A percentile compares a stretch with the other conserved stretches of the same genome.
These are phyloP conservation scores for Leptestheria dahalacensis DNA, from an alignment of 1,140 invertebrate genomes.

Conservation along the genomic window DNA sequence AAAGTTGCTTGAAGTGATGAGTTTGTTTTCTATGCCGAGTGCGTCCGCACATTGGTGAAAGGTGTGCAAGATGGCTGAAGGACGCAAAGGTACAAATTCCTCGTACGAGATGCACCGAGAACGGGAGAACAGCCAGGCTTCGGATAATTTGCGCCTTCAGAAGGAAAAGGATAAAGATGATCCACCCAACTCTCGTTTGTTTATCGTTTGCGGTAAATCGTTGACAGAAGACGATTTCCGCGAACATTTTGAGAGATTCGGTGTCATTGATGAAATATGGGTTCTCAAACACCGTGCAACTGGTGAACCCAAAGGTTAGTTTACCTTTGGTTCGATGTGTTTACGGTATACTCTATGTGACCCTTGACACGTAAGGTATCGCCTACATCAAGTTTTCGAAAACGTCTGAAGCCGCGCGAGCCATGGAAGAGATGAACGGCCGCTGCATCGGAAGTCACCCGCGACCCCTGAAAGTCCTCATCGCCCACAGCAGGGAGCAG, in stretches of 20 bases:
- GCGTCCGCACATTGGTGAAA: too few species aligned
- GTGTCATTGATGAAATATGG: conserved; percentile 73
- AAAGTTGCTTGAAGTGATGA: too few species aligned
- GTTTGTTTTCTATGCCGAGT: too few species aligned
- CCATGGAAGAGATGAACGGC: conserved; percentile 73
- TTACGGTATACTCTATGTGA: background rate
- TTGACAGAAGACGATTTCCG: conserved; percentile 63
- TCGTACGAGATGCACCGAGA: conserved; percentile 5
- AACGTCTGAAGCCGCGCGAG: conserved; percentile 66
- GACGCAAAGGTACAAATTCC: background rate
- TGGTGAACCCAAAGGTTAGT: conserved; percentile 66
- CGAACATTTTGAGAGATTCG: conserved; percentile 61
- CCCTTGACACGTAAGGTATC: conserved; percentile 39
- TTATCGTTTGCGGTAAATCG: conserved; percentile 71
- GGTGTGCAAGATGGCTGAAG: conserved; percentile 7
- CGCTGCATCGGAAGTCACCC: conserved; percentile 52
- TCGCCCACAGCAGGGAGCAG: conserved; percentile 63
- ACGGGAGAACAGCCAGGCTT: background rate
- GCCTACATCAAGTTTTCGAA: conserved; percentile 72
- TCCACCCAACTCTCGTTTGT: conserved; percentile 68
- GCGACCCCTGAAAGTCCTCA: conserved; percentile 75
- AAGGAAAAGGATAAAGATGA: conserved; percentile 41
- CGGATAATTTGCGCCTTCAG: background rate
- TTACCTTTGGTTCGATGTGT: background rate
- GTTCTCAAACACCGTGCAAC: conserved; percentile 69